Percentiles rank a stretch among this genome's conserved stretches.
Evolutionary conservation across 2,113 vertebrate species (phyloP).

Genomic region (Sorex araneus): DNA sequence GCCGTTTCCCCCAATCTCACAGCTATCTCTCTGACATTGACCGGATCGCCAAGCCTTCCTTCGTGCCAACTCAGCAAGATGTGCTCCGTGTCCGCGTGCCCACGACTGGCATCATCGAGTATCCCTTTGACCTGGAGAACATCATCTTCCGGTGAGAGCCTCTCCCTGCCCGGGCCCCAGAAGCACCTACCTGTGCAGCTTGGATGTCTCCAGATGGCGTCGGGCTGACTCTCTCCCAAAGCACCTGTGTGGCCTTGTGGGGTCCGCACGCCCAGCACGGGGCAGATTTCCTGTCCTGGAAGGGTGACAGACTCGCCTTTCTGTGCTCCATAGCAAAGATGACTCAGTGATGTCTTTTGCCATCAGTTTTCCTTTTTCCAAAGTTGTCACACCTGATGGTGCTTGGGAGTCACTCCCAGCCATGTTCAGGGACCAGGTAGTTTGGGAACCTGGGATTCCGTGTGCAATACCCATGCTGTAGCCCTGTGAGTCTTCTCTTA

Average conservation of each 20-base stretch:
- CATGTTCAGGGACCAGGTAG: no score
- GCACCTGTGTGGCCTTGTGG: no score
- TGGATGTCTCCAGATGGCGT: background rate
- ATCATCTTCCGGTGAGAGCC: slow-evolving; percentile 90
- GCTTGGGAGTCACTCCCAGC: no score
- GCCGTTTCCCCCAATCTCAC: slow-evolving; percentile 64
- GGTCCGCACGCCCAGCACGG: no score
- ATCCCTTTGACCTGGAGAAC: slow-evolving; percentile 91
- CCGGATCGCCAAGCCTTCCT: slow-evolving; percentile 86
- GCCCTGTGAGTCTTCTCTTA: no score
- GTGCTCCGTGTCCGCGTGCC: slow-evolving; percentile 91
- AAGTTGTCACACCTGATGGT: no score
- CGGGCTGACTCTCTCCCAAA: no score
- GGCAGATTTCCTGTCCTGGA: background rate
- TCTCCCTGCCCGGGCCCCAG: background rate
- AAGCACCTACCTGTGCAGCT: background rate
- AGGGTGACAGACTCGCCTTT: background rate
- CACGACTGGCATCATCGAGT: slow-evolving; percentile 93
- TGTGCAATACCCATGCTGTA: no score
- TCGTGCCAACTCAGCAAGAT: slow-evolving; percentile 91
- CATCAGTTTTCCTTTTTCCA: no score
- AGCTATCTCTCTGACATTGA: slow-evolving; percentile 92
- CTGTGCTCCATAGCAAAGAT: background rate
- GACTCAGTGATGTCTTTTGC: no score
- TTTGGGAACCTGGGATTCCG: no score